Evolutionary conservation across 2,113 vertebrate species (phyloP), one percentile per base, ranked within the genome.

Genomic region (Pachypanchax playfairii): DNA sequence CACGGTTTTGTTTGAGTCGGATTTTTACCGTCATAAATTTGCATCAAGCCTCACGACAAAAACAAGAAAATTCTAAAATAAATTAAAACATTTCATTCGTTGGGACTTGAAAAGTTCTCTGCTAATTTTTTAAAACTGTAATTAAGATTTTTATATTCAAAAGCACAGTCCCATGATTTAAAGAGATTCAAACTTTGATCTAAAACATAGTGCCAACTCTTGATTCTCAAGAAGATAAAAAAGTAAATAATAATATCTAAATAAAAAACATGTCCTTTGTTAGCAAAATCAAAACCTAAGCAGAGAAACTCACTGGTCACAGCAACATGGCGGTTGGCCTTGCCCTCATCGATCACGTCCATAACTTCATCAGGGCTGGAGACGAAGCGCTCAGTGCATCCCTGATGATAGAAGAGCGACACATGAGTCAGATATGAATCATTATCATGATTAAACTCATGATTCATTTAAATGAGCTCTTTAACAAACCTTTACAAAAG

Each of bases 351-450:
- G 9, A 96, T 95, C 54, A 96, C 91, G 12, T 96, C 94, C 89
- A 96, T 88, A 56, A 95, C 95, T 86, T 96, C 95, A 70, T 96
- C 94, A 0, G 95, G 95, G 66, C 95, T 96, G 82, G 94, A 96
- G 21, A 96, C 95, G 42, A 96, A 96, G 56, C 94, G 94, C 69
- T 96, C 95, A 5, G 94, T 96, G 81, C 95, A 96, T 51, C 94
- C 95, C 95, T 95, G 44, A 54, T 12, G 38, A 36, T 25, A 51
- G 39, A 2, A 24, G 12, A 38, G 24, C 9, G 53, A 2, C 22
- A 35, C 10, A 50, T 13, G 21, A 63, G 25, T 44, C 29, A 42
- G 33, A 51, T 12, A 65, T 31, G 44, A 38, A 29, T 46, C 4
- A 8, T 25, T 33, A 22, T 60, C 39, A 2, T 53, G 22, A 57